Conservation (phyloP, 2,797 vertebrate genomes). For the Arctocebus calabarensis region DNA sequence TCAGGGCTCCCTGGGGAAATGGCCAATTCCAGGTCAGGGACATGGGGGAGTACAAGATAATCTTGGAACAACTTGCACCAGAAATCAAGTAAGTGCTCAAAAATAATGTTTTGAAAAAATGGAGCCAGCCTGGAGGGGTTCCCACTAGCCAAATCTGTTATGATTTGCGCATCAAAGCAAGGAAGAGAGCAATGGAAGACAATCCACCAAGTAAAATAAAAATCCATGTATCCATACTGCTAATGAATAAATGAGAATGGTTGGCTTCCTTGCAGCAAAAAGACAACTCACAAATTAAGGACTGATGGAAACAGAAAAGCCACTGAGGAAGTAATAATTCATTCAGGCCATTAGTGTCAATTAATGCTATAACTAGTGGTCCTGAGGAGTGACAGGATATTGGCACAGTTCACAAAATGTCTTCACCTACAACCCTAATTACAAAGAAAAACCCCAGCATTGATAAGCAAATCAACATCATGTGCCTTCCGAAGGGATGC, state of each 20-base stretch:
- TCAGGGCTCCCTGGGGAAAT: not conserved
- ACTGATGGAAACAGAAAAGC: not conserved
- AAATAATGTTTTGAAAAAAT: not conserved
- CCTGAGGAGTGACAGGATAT: not conserved
- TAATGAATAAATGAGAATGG: not conserved
- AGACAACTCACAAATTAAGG: not conserved
- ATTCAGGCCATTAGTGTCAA: not conserved
- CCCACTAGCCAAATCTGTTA: not conserved
- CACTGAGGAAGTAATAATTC: not conserved
- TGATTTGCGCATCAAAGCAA: not conserved
- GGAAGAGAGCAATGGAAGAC: not conserved
- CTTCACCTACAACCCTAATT: not conserved
- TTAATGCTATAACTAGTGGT: not conserved
- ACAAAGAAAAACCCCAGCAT: not conserved
- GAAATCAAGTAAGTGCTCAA: not conserved
- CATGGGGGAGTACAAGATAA: not conserved
- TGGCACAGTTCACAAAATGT: not conserved
- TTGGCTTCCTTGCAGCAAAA: not conserved
- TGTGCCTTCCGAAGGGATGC: accelerated
- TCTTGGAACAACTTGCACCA: not conserved
- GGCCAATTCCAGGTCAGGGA: not conserved
- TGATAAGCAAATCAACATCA: not conserved
- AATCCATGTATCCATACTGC: not conserved
- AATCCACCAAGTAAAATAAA: not conserved
- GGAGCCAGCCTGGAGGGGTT: not conserved